phyloP scores from a whole-genome alignment of 2,888 invertebrate genomes.

The Antheraea assamensis region DNA sequence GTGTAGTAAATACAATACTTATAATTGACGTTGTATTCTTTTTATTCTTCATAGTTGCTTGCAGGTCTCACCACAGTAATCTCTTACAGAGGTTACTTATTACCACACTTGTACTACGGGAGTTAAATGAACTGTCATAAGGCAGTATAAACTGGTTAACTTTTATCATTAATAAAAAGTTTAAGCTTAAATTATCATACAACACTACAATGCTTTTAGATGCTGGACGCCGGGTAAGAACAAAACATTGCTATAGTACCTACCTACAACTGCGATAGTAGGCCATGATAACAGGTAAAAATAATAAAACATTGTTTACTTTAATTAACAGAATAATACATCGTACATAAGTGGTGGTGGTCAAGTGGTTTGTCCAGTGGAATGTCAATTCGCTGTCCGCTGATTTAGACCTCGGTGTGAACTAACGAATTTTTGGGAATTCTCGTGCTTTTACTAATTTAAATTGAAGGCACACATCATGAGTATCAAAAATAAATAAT shows the following conservation, averaged over 20 bases:
- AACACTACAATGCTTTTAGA: conserved; percentile 30
- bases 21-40: neutral
- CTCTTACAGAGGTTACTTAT: neutral
- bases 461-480: too few relatives aligned
- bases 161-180: conserved; percentile 20
- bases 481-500: too few relatives aligned
- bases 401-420: too few relatives aligned
- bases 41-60: neutral
- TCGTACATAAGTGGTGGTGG: too few relatives aligned
- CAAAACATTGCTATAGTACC: conserved; percentile 30
- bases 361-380: too few relatives aligned
- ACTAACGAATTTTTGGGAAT: too few relatives aligned
- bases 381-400: too few relatives aligned
- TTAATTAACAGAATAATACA: neutral
- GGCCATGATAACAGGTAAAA: neutral
- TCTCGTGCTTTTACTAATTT: too few relatives aligned
- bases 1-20: neutral
- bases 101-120: neutral
- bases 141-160: conserved; percentile 1
- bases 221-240: conserved; percentile 23
- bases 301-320: neutral
- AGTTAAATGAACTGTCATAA: neutral
- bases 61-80: neutral
- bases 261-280: conserved; percentile 20
- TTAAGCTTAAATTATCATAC: conserved; percentile 24